Base-by-base conservation (phyloP, 2,888 invertebrate species). In the Drosophila tripunctata region DNA sequence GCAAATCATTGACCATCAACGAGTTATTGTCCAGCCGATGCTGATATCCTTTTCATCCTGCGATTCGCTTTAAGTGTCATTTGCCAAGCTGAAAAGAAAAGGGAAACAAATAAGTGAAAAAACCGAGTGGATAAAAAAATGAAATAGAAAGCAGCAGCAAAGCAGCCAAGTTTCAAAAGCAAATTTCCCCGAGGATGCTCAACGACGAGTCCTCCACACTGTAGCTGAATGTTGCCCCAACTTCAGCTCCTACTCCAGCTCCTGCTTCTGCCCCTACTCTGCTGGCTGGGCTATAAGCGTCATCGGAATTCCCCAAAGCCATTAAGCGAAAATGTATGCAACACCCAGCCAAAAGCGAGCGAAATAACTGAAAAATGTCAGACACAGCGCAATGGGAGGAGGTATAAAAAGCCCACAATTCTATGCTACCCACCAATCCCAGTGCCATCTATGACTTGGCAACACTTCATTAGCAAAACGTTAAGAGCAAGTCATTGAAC, bases 301-400 rank as follows among this genome's bases (percentile, higher is more conserved):
- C 83, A 86, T 81, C 77, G 77, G 72, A 69, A 83, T 86, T 83
- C 83, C 83, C 83, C 78, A 83, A 83, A 83, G 83, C 83, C 86
- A 83, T 83, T 83, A 83, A 83, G 84, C 76, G 81, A 69, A 83
- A 86, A 83, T 83, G 86, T 83, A 83, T 83, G 83, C 86, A 83
- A 83, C 77, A 78, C 58, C 69, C 76, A 65, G 71, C 57, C 73
- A 64, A 75, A 75, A 55, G 56, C 57, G 51, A 65, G 44, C 61
- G 47, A 65, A 75, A 69, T 67, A 78, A 69, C 74, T 83, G 82
- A 80, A 80, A 80, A 83, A 81, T 86, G 86, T 83, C 78, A 79
- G 75, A 68, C 51, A 31, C 67, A 73, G 67, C 63, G 33, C 14
- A 47, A 70, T 30, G 15, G 24, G 33, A 15, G 22, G 15, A 4